Percentiles rank a stretch among this genome's conserved stretches.
Conservation (phyloP, 2,113 vertebrate species). For the Misgurnus mizolepis region DNA sequence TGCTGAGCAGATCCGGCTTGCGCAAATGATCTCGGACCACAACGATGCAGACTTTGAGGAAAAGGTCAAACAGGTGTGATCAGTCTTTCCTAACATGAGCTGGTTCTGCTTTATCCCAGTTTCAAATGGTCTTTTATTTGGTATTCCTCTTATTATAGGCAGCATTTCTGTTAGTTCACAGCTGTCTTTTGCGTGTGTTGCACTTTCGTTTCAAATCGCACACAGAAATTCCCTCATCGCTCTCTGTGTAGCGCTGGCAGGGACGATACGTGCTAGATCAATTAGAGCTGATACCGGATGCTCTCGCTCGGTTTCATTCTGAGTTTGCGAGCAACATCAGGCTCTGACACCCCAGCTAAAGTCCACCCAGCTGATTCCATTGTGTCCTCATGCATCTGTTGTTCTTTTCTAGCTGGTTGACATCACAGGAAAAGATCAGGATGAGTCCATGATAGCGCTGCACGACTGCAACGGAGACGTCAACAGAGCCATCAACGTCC, state of each 20-base stretch:
- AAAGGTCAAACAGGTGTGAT: slow-evolving; percentile 95
- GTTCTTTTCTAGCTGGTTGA: slow-evolving; percentile 85
- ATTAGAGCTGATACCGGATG: slow-evolving; percentile 42
- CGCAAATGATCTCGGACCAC: slow-evolving; percentile 99
- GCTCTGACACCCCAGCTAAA: neutral
- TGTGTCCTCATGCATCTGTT: neutral
- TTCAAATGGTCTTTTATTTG: neutral
- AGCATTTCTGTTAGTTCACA: too few relatives aligned
- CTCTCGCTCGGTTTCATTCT: slow-evolving; percentile 25
- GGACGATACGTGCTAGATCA: slow-evolving; percentile 28
- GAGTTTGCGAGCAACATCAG: slow-evolving; percentile 43
- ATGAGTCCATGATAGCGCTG: slow-evolving; percentile 97
- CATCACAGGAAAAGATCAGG: slow-evolving; percentile 99
- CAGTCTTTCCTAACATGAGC: neutral
- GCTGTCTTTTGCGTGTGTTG: too few relatives aligned
- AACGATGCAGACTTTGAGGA: slow-evolving; percentile 98
- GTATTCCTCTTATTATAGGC: too few relatives aligned
- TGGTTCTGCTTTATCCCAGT: neutral
- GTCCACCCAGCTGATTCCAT: neutral
- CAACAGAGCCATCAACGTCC: slow-evolving; percentile 97
- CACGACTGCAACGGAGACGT: slow-evolving; percentile 97
- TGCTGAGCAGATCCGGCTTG: slow-evolving; percentile 97
- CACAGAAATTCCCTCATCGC: slow-evolving; percentile 2
- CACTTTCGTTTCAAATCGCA: neutral
- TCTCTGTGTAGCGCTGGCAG: slow-evolving; percentile 25